Base-by-base conservation (phyloP, 1,140 invertebrate genomes). In the Meloidogyne hapla region DNA sequence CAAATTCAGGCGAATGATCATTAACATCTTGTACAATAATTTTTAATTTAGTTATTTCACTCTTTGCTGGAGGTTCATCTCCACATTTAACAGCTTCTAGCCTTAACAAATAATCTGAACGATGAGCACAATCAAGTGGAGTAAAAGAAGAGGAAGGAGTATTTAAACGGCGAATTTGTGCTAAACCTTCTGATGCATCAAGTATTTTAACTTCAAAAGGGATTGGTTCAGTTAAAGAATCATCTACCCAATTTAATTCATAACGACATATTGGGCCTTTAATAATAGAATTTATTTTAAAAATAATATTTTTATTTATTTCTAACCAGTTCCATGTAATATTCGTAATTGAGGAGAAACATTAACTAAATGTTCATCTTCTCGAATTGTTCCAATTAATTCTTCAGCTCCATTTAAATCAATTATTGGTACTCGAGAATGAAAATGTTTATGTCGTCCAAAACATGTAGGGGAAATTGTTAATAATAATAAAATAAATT, bases 1-100 rank as follows among this genome's bases (percentile, higher is more conserved):
- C 86, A 65, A 87, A 87, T 79, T 87, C 81, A 12, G 85, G 85
- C 2, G 81, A 70, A 66, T 86, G 85, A 63, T 87, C 87, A 77
- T 86, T 86, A 18, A 79, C 83, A 64, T 86, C 86, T 73, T 87
- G 84, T 8, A 86, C 82, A n/a, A 77, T 77, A 40, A 86, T 79
- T 67, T 87, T 85, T 63, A 86, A 74, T 33, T 79, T 68, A 13
- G 80, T 86, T n/a, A 82, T 42, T 77, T 64, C 40, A 67, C 77
- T 73, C 23, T 62, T 73, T 23, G 21, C 70, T 38, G 77, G 65
- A 18, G 40, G 62, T 9, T 86, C 84, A 28, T 87, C 85, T 63
- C 78, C 84, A 70, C 84, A 86, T 38, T 81, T 77, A 15, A 87
- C 80, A 13, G 86, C 84, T 21, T 74, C 70, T 26, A 86, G 38